Evolutionary conservation across 2,113 vertebrate species (phyloP).

Genomic region (Pterocles gutturalis): DNA sequence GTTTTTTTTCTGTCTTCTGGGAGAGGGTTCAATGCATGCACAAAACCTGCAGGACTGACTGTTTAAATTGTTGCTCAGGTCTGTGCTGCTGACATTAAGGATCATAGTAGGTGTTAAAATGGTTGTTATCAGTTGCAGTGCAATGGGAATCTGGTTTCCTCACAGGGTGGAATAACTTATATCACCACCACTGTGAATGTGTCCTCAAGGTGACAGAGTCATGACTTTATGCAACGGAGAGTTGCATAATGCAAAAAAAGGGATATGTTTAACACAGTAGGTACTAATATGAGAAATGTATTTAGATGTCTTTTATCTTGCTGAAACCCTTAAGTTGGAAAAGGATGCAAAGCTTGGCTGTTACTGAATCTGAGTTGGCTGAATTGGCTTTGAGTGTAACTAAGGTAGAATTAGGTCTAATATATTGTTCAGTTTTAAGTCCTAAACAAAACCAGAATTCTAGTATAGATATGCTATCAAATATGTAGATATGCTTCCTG

Average conservation of each 20-base stretch:
- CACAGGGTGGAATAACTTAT: not conserved
- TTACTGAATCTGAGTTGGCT: not conserved
- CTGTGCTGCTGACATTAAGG: not conserved
- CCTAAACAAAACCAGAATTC: not conserved
- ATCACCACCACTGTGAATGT: not conserved
- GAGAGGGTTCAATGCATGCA: not conserved
- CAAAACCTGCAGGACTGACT: not conserved
- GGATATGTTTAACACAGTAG: not conserved
- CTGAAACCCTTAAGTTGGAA: not conserved
- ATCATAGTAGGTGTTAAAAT: not conserved
- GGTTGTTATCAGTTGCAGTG: not conserved
- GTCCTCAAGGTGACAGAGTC: not conserved
- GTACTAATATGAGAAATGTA: not conserved
- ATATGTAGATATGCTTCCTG: not conserved
- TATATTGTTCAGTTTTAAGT: not conserved
- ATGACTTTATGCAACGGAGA: not conserved
- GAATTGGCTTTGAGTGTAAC: not conserved
- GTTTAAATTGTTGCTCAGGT: not conserved
- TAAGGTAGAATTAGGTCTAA: not conserved
- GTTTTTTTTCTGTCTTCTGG: not conserved
- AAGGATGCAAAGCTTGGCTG: not conserved
- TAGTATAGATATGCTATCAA: not conserved
- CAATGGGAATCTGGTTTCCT: not conserved
- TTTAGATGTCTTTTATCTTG: not conserved
- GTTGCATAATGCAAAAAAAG: not conserved